phyloP scores from a whole-genome alignment of 2,113 vertebrate species.

The Harpagus bidentatus region DNA sequence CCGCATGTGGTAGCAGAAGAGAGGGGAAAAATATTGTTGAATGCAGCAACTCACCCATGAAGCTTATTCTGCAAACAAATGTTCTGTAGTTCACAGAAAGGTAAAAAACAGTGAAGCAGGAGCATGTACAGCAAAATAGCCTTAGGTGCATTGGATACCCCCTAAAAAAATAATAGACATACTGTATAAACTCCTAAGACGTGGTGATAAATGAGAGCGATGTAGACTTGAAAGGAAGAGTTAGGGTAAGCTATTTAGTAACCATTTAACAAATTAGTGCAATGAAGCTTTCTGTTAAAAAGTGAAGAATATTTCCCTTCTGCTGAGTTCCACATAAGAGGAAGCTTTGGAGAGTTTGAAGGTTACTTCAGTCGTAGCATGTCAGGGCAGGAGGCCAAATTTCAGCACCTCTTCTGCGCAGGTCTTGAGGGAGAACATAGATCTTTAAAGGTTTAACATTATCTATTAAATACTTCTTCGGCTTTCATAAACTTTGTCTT shows the following conservation, averaged over 20 bases:
- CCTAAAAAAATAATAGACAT: neutral
- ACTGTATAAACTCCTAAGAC: slow-evolving; percentile 23
- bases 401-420: neutral
- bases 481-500: neutral
- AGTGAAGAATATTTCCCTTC: neutral
- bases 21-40: neutral
- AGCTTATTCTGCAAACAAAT: neutral
- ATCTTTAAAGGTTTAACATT: neutral
- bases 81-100: neutral
- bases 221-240: neutral
- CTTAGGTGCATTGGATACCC: neutral
- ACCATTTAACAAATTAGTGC: neutral
- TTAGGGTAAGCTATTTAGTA: neutral
- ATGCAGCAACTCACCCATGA: neutral
- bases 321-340: neutral
- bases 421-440: neutral
- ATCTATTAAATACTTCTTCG: neutral
- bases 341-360: neutral
- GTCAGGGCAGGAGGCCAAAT: neutral
- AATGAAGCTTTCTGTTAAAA: neutral
- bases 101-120: neutral
- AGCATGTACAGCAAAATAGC: neutral
- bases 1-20: neutral
- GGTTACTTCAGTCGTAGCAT: neutral
- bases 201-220: neutral